Conservation (phyloP, 2,888 invertebrate species). For the Pemphredon lugubris region DNA sequence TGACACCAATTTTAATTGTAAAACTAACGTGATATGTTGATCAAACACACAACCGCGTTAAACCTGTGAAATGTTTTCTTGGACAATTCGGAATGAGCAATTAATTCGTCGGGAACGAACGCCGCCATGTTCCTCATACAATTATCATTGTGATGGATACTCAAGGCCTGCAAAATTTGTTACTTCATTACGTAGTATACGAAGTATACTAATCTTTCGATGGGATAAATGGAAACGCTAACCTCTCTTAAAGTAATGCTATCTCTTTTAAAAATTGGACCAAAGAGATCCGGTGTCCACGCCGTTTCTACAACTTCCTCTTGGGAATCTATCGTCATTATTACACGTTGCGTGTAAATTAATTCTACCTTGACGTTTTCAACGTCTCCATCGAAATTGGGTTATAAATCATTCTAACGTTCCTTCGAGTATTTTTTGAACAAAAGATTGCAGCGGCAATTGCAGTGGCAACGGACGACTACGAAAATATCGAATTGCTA, state of each 20-base stretch:
- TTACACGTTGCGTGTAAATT: not conserved
- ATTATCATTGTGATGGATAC: slow-evolving; percentile 81
- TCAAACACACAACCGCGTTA: slow-evolving; percentile 83
- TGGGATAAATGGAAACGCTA: slow-evolving; percentile 26
- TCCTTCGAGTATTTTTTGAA: no score
- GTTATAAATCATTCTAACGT: no score
- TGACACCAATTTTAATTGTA: no score
- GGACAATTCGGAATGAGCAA: slow-evolving; percentile 81
- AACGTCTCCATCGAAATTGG: no score
- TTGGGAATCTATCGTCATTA: not conserved
- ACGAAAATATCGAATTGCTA: no score
- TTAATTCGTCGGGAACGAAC: slow-evolving; percentile 83
- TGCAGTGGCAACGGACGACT: no score
- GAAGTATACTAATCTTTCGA: no score
- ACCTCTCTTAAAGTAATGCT: slow-evolving; percentile 60
- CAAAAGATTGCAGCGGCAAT: no score
- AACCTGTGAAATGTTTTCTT: slow-evolving; percentile 81
- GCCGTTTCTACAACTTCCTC: not conserved
- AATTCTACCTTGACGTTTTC: no score
- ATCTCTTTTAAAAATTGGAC: slow-evolving; percentile 56
- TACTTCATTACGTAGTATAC: not conserved
- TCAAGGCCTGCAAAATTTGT: slow-evolving; percentile 73
- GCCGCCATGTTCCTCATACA: slow-evolving; percentile 83
- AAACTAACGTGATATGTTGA: slow-evolving; percentile 69
- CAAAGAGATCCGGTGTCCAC: slow-evolving; percentile 64